These are phyloP conservation scores for Trimorus sp. DNA, from an alignment of 2,888 invertebrate species.

Conservation along the genomic window DNA sequence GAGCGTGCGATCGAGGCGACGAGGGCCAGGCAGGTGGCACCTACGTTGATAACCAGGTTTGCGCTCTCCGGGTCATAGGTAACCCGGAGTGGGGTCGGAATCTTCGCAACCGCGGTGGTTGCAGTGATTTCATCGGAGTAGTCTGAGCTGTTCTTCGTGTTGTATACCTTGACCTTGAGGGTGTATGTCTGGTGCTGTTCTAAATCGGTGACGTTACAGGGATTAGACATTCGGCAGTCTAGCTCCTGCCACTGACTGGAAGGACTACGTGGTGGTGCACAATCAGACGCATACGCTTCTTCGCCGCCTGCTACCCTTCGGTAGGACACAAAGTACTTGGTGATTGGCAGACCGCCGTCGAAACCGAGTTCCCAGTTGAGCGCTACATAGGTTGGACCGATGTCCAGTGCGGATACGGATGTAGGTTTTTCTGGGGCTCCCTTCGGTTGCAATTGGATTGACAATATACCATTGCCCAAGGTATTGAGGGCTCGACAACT, in stretches of 20 bases:
- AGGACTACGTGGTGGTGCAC: conserved; percentile 84
- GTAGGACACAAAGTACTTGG: conserved; percentile 93
- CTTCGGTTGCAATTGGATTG: conserved; percentile 91
- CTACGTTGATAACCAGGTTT: conserved; percentile 90
- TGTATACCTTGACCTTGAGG: conserved; percentile 94
- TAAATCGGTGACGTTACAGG: conserved; percentile 92
- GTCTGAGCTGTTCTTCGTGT: conserved; percentile 93
- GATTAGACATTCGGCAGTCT: conserved; percentile 92
- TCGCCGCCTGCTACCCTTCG: conserved; percentile 86
- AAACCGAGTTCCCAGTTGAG: conserved; percentile 95
- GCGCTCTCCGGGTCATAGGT: conserved; percentile 91
- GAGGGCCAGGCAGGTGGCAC: conserved; percentile 89
- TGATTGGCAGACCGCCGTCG: conserved; percentile 93
- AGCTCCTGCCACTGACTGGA: conserved; percentile 90
- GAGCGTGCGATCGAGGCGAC: conserved; percentile 90
- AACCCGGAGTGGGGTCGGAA: conserved; percentile 90
- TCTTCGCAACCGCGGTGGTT: conserved; percentile 92
- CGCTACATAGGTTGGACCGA: conserved; percentile 90
- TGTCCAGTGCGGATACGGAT: conserved; percentile 87
- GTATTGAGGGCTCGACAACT: conserved; percentile 93
- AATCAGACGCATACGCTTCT: conserved; percentile 85
- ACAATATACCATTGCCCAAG: conserved; percentile 89
- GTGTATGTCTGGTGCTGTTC: conserved; percentile 93
- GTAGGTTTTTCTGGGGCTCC: conserved; percentile 93
- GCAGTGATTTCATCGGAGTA: conserved; percentile 92